Evolutionary conservation across 2,113 vertebrate species (phyloP).

Genomic region (Jaculus jaculus): DNA sequence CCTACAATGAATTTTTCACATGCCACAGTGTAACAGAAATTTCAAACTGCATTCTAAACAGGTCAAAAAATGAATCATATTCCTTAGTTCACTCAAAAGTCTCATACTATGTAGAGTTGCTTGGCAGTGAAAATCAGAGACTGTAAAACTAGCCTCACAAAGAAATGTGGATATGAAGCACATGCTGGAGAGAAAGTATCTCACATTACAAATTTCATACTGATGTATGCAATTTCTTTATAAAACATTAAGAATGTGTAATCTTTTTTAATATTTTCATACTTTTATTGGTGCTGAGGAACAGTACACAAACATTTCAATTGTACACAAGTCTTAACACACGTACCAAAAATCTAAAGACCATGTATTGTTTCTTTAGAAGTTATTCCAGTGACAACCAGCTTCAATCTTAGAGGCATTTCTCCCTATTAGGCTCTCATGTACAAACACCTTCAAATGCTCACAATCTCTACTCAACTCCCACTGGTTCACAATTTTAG

Average conservation of each 20-base stretch:
- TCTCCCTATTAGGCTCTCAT: too few species aligned
- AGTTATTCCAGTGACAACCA: too few species aligned
- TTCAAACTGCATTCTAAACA: conserved; percentile 27
- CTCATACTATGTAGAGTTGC: not conserved
- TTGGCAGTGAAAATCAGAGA: not conserved
- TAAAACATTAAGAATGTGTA: not conserved
- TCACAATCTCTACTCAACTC: too few species aligned
- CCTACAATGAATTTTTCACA: not conserved
- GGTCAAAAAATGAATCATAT: not conserved
- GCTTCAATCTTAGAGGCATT: too few species aligned
- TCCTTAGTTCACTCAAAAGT: conserved; percentile 11
- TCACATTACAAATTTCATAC: not conserved
- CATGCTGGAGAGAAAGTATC: not conserved
- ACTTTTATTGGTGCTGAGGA: too few species aligned
- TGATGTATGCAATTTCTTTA: not conserved
- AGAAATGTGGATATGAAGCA: not conserved
- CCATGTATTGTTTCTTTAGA: too few species aligned
- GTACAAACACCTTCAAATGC: too few species aligned
- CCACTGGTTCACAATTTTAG: too few species aligned
- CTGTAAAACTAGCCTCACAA: conserved; percentile 13
- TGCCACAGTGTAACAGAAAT: not conserved
- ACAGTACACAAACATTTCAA: too few species aligned
- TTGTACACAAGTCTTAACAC: too few species aligned
- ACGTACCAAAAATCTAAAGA: too few species aligned
- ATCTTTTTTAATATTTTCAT: too few species aligned